Conservation (phyloP, 2,113 vertebrate genomes). For the Atrichornis clamosus region DNA sequence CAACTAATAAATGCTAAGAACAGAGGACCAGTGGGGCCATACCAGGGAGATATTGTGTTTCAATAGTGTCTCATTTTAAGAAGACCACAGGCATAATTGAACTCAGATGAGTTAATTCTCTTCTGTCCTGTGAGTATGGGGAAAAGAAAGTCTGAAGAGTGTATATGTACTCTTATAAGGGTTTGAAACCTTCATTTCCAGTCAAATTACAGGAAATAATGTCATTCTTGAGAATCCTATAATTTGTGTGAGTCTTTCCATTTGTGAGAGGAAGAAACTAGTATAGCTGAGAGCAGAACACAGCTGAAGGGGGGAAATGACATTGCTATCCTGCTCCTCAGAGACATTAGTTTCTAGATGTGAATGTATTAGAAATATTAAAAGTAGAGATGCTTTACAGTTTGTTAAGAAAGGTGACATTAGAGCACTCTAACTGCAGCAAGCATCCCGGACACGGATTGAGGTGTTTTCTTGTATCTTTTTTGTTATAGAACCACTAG, state of each 20-base stretch:
- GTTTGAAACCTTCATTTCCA: not conserved
- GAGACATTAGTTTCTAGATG: not conserved
- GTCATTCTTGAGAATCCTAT: not conserved
- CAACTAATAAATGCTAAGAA: not conserved
- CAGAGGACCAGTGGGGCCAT: not conserved
- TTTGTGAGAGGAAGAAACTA: not conserved
- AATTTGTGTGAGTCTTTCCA: not conserved
- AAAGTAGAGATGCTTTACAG: not conserved
- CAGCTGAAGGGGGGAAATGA: not conserved
- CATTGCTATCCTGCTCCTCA: not conserved
- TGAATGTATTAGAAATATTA: not conserved
- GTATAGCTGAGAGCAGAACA: not conserved
- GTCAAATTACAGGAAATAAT: not conserved
- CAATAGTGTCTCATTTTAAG: not conserved
- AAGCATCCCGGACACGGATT: not conserved
- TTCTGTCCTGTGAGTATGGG: not conserved
- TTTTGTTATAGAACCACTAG: not conserved
- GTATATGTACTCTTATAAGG: not conserved
- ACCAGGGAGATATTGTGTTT: not conserved
- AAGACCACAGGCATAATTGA: rapidly evolving
- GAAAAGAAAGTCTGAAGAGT: not conserved
- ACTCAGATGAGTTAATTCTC: not conserved
- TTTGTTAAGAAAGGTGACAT: not conserved
- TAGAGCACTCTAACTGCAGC: not conserved
- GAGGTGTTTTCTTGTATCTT: not conserved